Evolutionary conservation across 2,113 vertebrate genomes (phyloP).

Genomic region (Cololabis saira): DNA sequence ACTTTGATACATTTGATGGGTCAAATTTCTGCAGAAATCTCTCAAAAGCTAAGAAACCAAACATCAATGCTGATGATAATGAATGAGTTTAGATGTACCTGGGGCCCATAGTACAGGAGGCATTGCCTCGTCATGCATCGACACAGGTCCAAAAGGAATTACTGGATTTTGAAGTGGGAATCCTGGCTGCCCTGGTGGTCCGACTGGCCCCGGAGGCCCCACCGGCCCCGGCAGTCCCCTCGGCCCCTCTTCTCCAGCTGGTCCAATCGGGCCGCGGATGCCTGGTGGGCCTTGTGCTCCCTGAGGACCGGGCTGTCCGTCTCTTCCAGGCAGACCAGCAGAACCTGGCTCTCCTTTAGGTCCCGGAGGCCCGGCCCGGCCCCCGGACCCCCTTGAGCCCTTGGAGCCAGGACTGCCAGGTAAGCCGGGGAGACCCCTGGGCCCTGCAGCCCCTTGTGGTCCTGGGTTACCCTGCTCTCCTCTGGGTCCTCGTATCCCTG

Average conservation of each 20-base stretch:
- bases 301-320: slow-evolving; percentile 86
- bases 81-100: slow-evolving; percentile 44
- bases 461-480: slow-evolving; percentile 90
- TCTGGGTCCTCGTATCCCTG: slow-evolving; percentile 84
- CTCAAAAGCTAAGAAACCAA: too few relatives aligned
- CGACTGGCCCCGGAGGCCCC: slow-evolving; percentile 86
- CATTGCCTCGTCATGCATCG: slow-evolving; percentile 78
- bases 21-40: too few relatives aligned
- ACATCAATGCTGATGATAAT: too few relatives aligned
- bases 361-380: slow-evolving; percentile 89
- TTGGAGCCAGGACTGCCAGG: slow-evolving; percentile 90
- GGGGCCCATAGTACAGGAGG: slow-evolving; percentile 61
- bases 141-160: slow-evolving; percentile 74
- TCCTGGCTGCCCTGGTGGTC: slow-evolving; percentile 82
- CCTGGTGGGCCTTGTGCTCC: slow-evolving; percentile 90
- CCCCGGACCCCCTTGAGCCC: slow-evolving; percentile 93
- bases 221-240: slow-evolving; percentile 86
- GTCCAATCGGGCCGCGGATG: slow-evolving; percentile 86
- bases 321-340: slow-evolving; percentile 87
- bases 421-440: slow-evolving; percentile 88
- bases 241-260: slow-evolving; percentile 86
- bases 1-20: too few relatives aligned
- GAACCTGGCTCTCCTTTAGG: slow-evolving; percentile 89
- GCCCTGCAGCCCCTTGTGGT: slow-evolving; percentile 85
- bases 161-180: slow-evolving; percentile 70